Evolutionary conservation across 2,888 invertebrate genomes (phyloP), one percentile per base, ranked within the genome.

Genomic region (Heteromyza rotundicornis): DNA sequence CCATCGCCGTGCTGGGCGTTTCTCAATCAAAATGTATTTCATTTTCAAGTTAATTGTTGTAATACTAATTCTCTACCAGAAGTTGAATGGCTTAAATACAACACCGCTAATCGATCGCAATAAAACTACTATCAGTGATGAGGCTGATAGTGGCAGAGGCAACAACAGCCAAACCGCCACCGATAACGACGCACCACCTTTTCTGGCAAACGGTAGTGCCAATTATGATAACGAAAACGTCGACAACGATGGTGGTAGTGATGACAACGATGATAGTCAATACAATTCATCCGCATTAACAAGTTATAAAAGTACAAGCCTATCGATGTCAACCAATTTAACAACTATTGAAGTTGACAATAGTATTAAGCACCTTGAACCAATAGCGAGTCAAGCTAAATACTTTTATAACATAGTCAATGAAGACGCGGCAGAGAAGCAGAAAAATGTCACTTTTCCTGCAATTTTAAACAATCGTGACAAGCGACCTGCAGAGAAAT

Each of bases 11-110:
- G n/a, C n/a, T n/a, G n/a, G n/a, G n/a, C n/a, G n/a, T n/a, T n/a
- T n/a, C n/a, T n/a, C 27, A 27, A 49, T 3, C 20, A 68, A 67
- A 59, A 68, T 73, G 67, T 61, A n/a, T 22, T 44, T 64, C n/a
- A 17, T 63, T 19, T 49, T 67, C 8, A 67, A 67, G 59, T 55
- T 66, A 16, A 56, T 35, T 49, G 7, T 69, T 24, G 44, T 72
- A 50, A 20, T 68, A 17, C 19, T 71, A 5, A 60, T 76, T 57
- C 32, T 76, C 16, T 64, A 65, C 36, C 56, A 67, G n/a, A 68
- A 68, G 62, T 50, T 64, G 2, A 57, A 53, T 44, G 59, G 58
- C 40, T 50, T 67, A 58, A 59, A 58, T 36, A 58, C 68, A 10
- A 60, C 60, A 8, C 53, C 67, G 5, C 27, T 70, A 59, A 65